These are phyloP conservation scores for Apteryx mantelli DNA, from an alignment of 2,113 vertebrate genomes.

Conservation along the genomic window DNA sequence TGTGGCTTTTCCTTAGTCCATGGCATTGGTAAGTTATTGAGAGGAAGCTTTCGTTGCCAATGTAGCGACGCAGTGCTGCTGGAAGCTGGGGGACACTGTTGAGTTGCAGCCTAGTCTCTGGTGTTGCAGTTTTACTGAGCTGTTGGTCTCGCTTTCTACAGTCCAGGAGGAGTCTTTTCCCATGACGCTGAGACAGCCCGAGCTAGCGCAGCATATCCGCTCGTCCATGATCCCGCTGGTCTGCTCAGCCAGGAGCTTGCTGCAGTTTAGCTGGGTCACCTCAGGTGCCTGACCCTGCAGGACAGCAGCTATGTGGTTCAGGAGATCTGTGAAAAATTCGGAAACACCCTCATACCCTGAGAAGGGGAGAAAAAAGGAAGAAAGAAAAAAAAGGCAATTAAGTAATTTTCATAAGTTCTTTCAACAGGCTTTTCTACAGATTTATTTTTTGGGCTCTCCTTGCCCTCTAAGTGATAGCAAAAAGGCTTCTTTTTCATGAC, in stretches of 20 bases:
- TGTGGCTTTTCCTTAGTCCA: conserved; percentile 58
- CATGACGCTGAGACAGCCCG: conserved; percentile 82
- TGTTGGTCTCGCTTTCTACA: conserved; percentile 82
- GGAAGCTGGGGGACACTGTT: conserved; percentile 93
- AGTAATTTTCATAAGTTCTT: not conserved
- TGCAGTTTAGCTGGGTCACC: conserved; percentile 73
- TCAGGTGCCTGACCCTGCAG: conserved; percentile 85
- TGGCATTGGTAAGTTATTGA: conserved; percentile 83
- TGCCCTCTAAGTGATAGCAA: not conserved
- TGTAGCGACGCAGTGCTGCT: conserved; percentile 96
- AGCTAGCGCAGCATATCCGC: conserved; percentile 76
- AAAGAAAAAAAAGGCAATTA: not conserved
- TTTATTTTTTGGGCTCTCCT: not conserved
- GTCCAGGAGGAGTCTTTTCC: conserved; percentile 89
- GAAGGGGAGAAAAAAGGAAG: not conserved
- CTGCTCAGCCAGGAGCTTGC: conserved; percentile 75
- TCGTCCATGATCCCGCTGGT: conserved; percentile 68
- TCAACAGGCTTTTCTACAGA: not conserved
- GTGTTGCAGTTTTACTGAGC: conserved; percentile 83
- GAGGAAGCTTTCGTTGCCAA: conserved; percentile 97
- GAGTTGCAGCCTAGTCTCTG: conserved; percentile 97
- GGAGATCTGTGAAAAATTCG: conserved; percentile 93
- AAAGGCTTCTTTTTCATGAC: not conserved
- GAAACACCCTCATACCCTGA: conserved; percentile 96
- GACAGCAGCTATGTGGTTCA: conserved; percentile 92